A percentile compares a stretch with the other conserved stretches of the same genome.
phyloP scores from a whole-genome alignment of 2,797 vertebrate species.

The Triplophysa bombifrons region DNA sequence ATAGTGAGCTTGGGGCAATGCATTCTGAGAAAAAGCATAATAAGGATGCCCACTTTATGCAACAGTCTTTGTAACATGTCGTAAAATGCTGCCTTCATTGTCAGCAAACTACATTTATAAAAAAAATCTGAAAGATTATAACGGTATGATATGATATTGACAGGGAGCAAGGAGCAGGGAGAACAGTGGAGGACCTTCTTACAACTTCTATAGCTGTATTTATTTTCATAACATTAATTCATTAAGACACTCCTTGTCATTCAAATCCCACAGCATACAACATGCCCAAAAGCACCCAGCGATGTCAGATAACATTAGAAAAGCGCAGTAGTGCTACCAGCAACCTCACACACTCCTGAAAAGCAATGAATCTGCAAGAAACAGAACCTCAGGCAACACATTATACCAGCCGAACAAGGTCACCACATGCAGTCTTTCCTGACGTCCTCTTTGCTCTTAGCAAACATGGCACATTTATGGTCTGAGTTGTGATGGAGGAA shows the following conservation, averaged over 20 bases:
- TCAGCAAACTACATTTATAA: too few species aligned
- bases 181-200: slow-evolving; percentile 1
- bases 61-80: too few species aligned
- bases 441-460: background rate
- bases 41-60: background rate
- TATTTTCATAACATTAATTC: slow-evolving; percentile 33
- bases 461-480: background rate
- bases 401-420: slow-evolving; percentile 22
- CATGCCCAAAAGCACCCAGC: slow-evolving; percentile 18
- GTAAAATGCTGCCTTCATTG: too few species aligned
- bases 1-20: background rate
- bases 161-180: slow-evolving; percentile 1
- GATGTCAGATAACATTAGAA: slow-evolving; percentile 19
- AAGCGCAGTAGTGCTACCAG: background rate
- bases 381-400: slow-evolving; percentile 20
- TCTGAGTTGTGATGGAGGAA: background rate
- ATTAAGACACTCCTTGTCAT: slow-evolving; percentile 39
- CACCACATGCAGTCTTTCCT: slow-evolving; percentile 22
- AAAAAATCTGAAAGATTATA: too few species aligned
- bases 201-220: slow-evolving; percentile 24
- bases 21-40: background rate
- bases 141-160: too few species aligned
- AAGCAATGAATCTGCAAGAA: slow-evolving; percentile 24
- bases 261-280: slow-evolving; percentile 7
- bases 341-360: slow-evolving; percentile 11